Evolutionary conservation across 2,888 invertebrate species (phyloP).

Genomic region (Drosophila acutilabella): DNA sequence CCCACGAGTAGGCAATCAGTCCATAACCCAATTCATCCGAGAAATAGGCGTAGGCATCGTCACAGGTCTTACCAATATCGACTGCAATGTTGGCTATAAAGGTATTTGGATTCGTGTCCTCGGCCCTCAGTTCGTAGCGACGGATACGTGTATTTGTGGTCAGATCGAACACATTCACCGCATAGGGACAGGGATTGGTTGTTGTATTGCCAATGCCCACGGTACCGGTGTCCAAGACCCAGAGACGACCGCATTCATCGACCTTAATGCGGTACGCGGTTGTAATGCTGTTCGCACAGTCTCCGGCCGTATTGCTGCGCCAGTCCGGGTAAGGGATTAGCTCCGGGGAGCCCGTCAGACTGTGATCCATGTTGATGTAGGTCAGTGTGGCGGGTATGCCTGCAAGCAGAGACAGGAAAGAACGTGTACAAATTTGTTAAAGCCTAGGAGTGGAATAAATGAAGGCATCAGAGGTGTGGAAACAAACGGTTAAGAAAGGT

Average conservation of each 20-base stretch:
- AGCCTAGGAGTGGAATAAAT: too few species aligned
- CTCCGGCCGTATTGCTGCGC: constrained; percentile 90
- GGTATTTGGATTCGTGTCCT: constrained; percentile 91
- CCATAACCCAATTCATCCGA: constrained; percentile 94
- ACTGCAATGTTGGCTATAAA: constrained; percentile 95
- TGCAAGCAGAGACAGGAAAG: constrained; percentile 76
- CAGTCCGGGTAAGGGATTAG: constrained; percentile 92
- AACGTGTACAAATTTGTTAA: too few species aligned
- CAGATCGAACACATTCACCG: constrained; percentile 91
- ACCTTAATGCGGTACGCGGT: constrained; percentile 93
- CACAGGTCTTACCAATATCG: constrained; percentile 90
- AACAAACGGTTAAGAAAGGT: too few species aligned
- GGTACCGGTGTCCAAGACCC: constrained; percentile 94
- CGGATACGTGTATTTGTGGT: constrained; percentile 90
- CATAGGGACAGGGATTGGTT: constrained; percentile 92
- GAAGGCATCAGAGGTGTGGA: too few species aligned
- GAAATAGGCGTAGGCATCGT: constrained; percentile 92
- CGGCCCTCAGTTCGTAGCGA: constrained; percentile 89
- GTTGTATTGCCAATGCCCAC: constrained; percentile 92
- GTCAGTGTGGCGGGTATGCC: constrained; percentile 93
- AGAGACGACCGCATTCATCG: constrained; percentile 91
- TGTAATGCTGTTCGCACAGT: constrained; percentile 90
- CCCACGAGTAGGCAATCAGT: constrained; percentile 91
- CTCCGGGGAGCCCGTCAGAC: constrained; percentile 89
- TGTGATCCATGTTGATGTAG: constrained; percentile 90